These are phyloP conservation scores for Scomber japonicus DNA, from an alignment of 2,113 vertebrate species.

Conservation along the genomic window DNA sequence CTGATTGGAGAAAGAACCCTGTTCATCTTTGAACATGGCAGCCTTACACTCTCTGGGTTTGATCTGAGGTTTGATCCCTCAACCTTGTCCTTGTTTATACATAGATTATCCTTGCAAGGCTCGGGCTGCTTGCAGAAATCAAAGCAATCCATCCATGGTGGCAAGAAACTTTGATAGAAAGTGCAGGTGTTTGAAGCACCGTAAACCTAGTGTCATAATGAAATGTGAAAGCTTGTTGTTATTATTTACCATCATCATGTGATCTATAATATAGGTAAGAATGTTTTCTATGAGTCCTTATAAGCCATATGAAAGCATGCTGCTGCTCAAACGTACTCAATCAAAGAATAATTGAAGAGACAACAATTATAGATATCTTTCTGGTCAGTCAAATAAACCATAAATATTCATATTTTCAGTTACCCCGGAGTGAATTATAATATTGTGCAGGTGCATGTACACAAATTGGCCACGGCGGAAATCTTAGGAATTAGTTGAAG, in stretches of 20 bases:
- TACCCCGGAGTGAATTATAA: slow-evolving; percentile 28
- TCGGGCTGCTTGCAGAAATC: slow-evolving; percentile 43
- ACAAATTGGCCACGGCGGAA: slow-evolving; percentile 16
- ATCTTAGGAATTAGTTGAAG: background rate
- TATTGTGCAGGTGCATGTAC: background rate
- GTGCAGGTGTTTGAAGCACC: background rate
- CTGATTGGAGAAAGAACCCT: slow-evolving; percentile 39
- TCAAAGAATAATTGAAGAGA: background rate
- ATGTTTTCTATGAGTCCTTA: background rate
- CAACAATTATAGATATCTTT: slow-evolving; percentile 3
- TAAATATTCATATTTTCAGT: slow-evolving; percentile 34
- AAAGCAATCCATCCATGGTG: slow-evolving; percentile 50
- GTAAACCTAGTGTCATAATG: background rate
- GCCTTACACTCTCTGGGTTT: slow-evolving; percentile 41
- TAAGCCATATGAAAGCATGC: background rate
- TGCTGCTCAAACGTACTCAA: background rate
- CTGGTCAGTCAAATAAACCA: background rate
- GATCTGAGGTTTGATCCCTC: slow-evolving; percentile 67
- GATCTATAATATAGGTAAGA: background rate
- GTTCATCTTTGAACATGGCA: slow-evolving; percentile 69
- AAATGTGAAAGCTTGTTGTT: background rate
- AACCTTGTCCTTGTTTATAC: slow-evolving; percentile 69
- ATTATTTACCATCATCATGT: background rate
- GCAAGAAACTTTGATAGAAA: slow-evolving; percentile 4
- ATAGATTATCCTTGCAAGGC: slow-evolving; percentile 63